phyloP scores from a whole-genome alignment of 2,797 vertebrate species.

The Acanthurus leucopareius region DNA sequence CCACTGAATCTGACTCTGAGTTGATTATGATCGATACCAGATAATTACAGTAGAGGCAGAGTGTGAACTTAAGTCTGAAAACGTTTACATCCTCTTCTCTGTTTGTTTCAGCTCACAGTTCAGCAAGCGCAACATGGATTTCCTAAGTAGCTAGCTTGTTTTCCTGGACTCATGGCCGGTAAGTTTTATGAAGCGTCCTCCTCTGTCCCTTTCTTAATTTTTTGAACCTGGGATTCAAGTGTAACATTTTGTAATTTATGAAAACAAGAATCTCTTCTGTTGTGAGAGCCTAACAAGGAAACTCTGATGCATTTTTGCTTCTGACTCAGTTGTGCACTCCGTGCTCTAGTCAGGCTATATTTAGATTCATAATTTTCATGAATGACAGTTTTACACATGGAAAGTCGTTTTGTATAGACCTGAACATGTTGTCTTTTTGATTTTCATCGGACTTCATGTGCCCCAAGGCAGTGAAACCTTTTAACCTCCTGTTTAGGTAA shows the following conservation, averaged over 20 bases:
- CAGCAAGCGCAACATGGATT: constrained; percentile 57
- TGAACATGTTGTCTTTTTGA: constrained; percentile 20
- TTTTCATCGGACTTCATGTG: neutral
- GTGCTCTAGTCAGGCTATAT: constrained; percentile 35
- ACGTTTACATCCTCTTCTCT: constrained; percentile 44
- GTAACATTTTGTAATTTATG: constrained; percentile 19
- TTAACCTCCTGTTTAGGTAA: neutral
- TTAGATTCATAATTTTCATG: constrained; percentile 47
- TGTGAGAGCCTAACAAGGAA: constrained; percentile 37
- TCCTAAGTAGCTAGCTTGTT: constrained; percentile 61
- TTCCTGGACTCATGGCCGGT: constrained; percentile 65
- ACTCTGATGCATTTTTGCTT: constrained; percentile 43
- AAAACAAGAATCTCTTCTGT: constrained; percentile 47
- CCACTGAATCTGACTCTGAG: constrained; percentile 64
- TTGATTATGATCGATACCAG: constrained; percentile 54
- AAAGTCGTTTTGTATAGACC: constrained; percentile 8
- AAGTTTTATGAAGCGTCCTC: constrained; percentile 51
- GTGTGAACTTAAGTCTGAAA: constrained; percentile 24
- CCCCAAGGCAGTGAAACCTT: neutral
- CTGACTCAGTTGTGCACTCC: constrained; percentile 37
- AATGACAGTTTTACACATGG: constrained; percentile 34
- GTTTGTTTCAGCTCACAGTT: constrained; percentile 52
- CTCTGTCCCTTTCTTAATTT: constrained; percentile 8
- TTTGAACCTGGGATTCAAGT: constrained; percentile 8
- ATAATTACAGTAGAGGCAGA: constrained; percentile 54